These are phyloP conservation scores for Zygogramma bicolorata DNA, from an alignment of 2,888 invertebrate species.

Conservation along the genomic window DNA sequence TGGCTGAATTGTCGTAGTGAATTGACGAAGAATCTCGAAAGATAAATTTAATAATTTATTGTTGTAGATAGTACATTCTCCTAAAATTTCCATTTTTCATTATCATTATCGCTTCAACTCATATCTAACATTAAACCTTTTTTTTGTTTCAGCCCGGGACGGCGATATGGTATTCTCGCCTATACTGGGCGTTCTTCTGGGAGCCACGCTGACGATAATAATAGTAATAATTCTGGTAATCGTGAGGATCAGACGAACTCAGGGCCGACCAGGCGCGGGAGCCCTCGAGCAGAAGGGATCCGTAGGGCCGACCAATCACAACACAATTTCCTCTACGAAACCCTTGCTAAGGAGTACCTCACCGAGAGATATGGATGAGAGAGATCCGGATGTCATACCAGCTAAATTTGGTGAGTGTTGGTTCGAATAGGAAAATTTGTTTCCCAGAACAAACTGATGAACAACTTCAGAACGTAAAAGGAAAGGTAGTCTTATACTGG, in stretches of 20 bases:
- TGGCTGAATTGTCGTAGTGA: too few relatives aligned
- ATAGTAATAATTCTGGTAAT: constrained; percentile 69
- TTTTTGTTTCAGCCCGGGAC: constrained; percentile 67
- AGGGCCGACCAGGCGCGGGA: constrained; percentile 56
- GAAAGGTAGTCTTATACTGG: too few relatives aligned
- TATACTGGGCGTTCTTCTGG: constrained; percentile 70
- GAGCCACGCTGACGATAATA: constrained; percentile 69
- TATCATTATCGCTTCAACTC: too few relatives aligned
- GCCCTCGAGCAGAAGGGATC: constrained; percentile 66
- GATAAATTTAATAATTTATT: too few relatives aligned
- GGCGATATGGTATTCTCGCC: constrained; percentile 71
- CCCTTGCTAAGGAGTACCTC: constrained; percentile 63
- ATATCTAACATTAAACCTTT: too few relatives aligned
- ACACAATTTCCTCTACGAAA: constrained; percentile 63
- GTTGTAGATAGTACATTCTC: too few relatives aligned
- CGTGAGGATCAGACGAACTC: constrained; percentile 66
- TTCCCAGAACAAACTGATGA: too few relatives aligned
- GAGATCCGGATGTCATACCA: constrained; percentile 82
- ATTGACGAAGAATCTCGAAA: too few relatives aligned
- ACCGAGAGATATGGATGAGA: constrained; percentile 69
- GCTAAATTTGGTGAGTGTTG: constrained; percentile 69
- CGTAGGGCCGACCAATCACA: constrained; percentile 53
- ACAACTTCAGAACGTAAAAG: too few relatives aligned
- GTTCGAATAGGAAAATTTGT: not conserved
- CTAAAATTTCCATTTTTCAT: too few relatives aligned